Percentiles rank a stretch among this genome's conserved stretches.
phyloP scores from a whole-genome alignment of 2,113 vertebrate genomes.

The Bambusicola thoracicus region DNA sequence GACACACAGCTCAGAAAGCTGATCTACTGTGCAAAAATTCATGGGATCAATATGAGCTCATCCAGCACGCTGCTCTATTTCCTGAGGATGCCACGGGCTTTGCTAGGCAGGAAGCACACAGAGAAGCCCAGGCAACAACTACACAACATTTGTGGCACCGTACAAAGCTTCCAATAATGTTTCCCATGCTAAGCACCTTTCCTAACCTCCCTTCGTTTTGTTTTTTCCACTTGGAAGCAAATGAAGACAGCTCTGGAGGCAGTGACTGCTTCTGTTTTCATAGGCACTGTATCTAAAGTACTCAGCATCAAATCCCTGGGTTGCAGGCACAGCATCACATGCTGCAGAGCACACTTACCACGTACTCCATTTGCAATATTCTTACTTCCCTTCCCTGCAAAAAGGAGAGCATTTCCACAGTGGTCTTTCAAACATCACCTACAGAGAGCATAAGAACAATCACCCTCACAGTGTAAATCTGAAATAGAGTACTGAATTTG shows the following conservation, averaged over 20 bases:
- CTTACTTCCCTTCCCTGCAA: neutral
- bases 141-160: neutral
- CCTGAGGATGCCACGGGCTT: neutral
- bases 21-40: neutral
- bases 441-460: neutral
- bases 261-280: neutral
- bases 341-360: neutral
- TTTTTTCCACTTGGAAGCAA: neutral
- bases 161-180: neutral
- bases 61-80: neutral
- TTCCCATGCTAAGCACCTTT: neutral
- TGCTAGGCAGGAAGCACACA: neutral
- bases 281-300: neutral
- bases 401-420: neutral
- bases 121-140: neutral
- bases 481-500: neutral
- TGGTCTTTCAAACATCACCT: neutral
- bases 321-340: neutral
- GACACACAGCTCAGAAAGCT: neutral
- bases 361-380: neutral
- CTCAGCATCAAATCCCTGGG: neutral
- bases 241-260: neutral
- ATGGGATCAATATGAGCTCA: neutral
- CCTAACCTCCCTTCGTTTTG: neutral
- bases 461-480: neutral